Base-by-base conservation (phyloP, 2,888 invertebrate species). In the Thecocarcelia acutangulata region DNA sequence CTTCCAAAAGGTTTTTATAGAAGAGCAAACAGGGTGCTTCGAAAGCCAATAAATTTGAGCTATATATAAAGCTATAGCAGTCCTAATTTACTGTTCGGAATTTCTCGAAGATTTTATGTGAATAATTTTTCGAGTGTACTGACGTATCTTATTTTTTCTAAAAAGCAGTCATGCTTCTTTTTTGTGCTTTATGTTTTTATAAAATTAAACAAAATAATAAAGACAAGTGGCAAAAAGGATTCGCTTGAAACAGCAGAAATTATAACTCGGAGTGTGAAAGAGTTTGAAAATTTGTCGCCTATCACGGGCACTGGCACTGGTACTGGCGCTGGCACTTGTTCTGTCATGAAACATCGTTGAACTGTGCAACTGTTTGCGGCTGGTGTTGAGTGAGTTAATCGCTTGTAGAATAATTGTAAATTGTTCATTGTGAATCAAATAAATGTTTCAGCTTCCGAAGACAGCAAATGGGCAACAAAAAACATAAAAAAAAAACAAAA, bases 161-260 rank as follows among this genome's bases (percentile, higher is more conserved):
- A 17, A 44, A 33, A 37, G 64, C 24, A 19, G 17, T 50, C 5
- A 19, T 44, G 46, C 54, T 48, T 48, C 48, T 72, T 68, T 59
- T 48, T 54, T 15, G 21, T 9, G 54, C 42, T 68, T 63, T 37
- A 73, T 81, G 70, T 77, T 77, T 72, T 68, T 50, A 72, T 72
- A 77, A 77, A 81, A 81, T 81, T 82, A 82, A 82, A 70, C 78
- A 74, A 82, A 82, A 82, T 78, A 82, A 82, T 82, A 82, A 75
- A 78, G 72, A 69, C 54, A 28, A 61, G 28, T 15, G 64, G 2
- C 28, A 63, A 56, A n/a, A 77, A 63, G 69, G 77, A 63, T 70
- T 63, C 69, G 1, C 13, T 24, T 59, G 48, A 63, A 76, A 70
- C 63, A 70, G 40, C 17, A 69, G 24, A 61, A 76, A 69, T 63